Percentiles rank a stretch among this genome's conserved stretches.
Evolutionary conservation across 2,797 vertebrate species (phyloP).

Genomic region (Acanthiza pusilla): DNA sequence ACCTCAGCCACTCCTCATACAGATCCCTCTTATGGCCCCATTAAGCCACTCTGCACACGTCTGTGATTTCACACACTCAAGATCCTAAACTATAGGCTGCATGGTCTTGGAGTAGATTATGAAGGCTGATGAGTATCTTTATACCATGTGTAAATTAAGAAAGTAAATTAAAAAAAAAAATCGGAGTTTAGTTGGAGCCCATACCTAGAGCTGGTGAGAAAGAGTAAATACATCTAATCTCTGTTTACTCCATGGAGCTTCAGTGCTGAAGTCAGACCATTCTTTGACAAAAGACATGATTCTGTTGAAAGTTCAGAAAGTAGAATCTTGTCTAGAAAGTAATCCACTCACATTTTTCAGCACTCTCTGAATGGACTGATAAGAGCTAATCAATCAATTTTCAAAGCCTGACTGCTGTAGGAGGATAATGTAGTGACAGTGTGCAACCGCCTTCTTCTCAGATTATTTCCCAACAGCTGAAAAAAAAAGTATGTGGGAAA

Average conservation of each 20-base stretch:
- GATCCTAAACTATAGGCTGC: neutral
- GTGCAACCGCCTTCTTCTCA: neutral
- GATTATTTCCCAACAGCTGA: neutral
- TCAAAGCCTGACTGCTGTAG: neutral
- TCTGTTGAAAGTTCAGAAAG: neutral
- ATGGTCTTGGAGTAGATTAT: neutral
- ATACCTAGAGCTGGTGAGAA: neutral
- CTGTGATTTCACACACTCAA: neutral
- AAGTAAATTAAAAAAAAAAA: neutral
- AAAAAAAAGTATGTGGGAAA: neutral
- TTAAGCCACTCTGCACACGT: neutral
- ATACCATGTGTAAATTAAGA: neutral
- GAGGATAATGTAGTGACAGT: neutral
- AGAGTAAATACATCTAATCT: neutral
- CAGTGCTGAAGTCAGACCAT: neutral
- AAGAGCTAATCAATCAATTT: neutral
- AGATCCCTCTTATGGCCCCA: neutral
- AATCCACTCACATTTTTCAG: neutral
- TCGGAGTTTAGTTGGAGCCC: neutral
- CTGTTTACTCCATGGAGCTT: neutral
- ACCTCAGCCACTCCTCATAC: neutral
- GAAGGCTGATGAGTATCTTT: neutral
- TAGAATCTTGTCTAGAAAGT: neutral
- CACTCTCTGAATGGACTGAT: accelerated
- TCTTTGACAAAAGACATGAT: neutral